Evolutionary conservation across 64 coral and sea anemone genomes (phyloP).

Genomic region (Cladopsammia gracilis): DNA sequence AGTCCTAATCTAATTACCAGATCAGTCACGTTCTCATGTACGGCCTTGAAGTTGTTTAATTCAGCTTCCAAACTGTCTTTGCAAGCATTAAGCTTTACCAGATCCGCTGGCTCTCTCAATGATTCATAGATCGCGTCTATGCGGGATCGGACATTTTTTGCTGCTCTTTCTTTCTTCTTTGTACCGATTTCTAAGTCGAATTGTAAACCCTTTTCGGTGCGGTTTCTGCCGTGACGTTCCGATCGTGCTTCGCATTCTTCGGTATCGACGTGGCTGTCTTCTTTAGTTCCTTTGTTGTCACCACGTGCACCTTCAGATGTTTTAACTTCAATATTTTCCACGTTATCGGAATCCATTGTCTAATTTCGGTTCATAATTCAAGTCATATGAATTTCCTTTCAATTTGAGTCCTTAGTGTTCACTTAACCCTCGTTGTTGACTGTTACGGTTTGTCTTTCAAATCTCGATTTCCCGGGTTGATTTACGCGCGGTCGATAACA

Average conservation of each 20-base stretch:
- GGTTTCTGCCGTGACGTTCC: constrained; percentile 15
- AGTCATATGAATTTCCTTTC: no score
- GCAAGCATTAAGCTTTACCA: background rate
- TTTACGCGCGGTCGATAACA: no score
- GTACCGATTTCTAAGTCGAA: constrained; percentile 33
- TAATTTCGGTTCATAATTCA: background rate
- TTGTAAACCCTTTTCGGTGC: constrained; percentile 33
- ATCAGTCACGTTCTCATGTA: constrained; percentile 27
- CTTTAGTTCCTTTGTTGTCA: background rate
- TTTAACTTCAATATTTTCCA: background rate
- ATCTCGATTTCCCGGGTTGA: no score
- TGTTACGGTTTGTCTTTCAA: no score
- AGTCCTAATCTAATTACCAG: constrained; percentile 16
- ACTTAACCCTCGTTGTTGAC: no score
- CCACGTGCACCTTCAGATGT: background rate
- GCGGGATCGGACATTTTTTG: background rate
- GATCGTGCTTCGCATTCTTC: constrained; percentile 37
- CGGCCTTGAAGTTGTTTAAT: constrained; percentile 9
- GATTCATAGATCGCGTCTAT: background rate
- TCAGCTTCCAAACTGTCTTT: constrained; percentile 29
- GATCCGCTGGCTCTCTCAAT: background rate
- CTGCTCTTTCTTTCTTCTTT: constrained; percentile 19
- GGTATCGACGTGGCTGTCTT: background rate
- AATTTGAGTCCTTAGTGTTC: background rate
- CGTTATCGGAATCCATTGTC: background rate